Evolutionary conservation across 2,888 invertebrate genomes (phyloP).

Genomic region (Nemapogon koenigi): DNA sequence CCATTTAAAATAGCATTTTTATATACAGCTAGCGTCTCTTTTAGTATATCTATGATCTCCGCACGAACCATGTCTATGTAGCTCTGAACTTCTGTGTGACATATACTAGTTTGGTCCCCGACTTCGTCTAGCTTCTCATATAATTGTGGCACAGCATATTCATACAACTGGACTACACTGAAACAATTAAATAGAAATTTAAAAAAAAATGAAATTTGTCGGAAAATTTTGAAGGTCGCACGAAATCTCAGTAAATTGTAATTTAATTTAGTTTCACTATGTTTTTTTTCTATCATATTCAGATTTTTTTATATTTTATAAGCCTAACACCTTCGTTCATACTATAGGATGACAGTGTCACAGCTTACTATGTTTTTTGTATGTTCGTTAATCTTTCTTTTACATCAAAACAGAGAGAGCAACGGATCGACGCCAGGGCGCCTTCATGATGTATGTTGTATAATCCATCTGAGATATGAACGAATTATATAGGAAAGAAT

Average conservation of each 20-base stretch:
- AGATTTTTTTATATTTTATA: too few species aligned
- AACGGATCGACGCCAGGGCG: too few species aligned
- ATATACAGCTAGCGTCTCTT: constrained; percentile 43
- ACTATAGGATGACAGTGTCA: too few species aligned
- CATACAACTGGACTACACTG: constrained; percentile 81
- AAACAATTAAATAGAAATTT: constrained; percentile 24
- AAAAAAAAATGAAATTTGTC: constrained; percentile 1
- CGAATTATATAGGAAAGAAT: too few species aligned
- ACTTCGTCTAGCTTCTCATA: constrained; percentile 67
- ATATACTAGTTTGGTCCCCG: constrained; percentile 37
- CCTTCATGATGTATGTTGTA: too few species aligned
- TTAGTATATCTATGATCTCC: constrained; percentile 46
- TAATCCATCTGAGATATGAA: too few species aligned
- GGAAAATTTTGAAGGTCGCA: not conserved
- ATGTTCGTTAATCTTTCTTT: too few species aligned
- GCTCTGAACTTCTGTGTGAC: constrained; percentile 40
- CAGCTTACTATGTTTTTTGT: too few species aligned
- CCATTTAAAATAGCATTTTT: constrained; percentile 44
- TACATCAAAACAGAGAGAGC: too few species aligned
- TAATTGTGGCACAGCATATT: constrained; percentile 73
- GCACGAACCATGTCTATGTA: constrained; percentile 52
- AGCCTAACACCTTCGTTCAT: too few species aligned
- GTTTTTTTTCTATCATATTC: too few species aligned
- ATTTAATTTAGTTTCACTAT: not conserved
- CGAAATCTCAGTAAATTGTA: not conserved